Evolutionary conservation across 2,113 vertebrate species (phyloP).

Genomic region (Polypterus bichir): DNA sequence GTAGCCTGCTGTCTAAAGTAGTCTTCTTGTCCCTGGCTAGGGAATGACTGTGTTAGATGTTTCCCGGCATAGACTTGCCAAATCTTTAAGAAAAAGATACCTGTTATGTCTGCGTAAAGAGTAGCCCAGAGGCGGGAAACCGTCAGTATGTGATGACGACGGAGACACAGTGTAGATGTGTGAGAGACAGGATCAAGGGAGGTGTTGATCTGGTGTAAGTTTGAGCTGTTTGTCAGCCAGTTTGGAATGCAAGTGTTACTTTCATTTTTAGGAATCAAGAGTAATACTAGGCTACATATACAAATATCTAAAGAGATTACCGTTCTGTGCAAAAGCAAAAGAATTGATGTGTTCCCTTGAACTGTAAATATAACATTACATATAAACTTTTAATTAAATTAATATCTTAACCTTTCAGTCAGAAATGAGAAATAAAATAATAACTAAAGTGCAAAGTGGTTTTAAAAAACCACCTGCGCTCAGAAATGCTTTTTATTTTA

Average conservation of each 20-base stretch:
- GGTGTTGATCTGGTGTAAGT: neutral
- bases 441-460: too few relatives aligned
- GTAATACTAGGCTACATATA: too few relatives aligned
- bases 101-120: neutral
- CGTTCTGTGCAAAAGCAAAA: too few relatives aligned
- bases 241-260: too few relatives aligned
- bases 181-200: neutral
- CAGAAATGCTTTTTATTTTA: slow-evolving; percentile 8
- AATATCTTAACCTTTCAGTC: too few relatives aligned
- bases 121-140: neutral
- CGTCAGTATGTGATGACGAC: neutral
- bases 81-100: neutral
- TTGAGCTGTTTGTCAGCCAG: neutral
- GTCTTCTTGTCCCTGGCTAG: neutral
- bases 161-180: neutral
- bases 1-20: too few relatives aligned
- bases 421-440: too few relatives aligned
- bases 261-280: too few relatives aligned
- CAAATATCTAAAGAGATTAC: too few relatives aligned
- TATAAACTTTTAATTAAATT: too few relatives aligned
- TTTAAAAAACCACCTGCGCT: neutral
- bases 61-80: neutral
- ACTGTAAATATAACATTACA: too few relatives aligned
- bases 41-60: neutral
- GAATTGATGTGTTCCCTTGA: too few relatives aligned